Conservation (phyloP, 2,888 invertebrate species). For the Stenotaenia linearis region DNA sequence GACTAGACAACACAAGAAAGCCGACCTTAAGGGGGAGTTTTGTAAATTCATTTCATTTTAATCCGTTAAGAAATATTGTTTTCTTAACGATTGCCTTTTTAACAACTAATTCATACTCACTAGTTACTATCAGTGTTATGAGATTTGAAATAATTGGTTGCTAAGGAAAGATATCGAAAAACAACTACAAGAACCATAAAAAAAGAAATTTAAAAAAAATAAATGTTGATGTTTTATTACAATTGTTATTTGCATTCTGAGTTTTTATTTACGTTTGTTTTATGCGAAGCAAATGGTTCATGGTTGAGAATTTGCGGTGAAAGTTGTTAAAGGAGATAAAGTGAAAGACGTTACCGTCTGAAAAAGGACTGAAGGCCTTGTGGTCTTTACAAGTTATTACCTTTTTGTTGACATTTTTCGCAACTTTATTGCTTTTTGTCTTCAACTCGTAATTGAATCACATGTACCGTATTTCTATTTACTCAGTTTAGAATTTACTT, state of each 20-base stretch:
- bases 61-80: background rate
- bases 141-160: too few species aligned
- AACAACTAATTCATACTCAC: background rate
- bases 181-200: too few species aligned
- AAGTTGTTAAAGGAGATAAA: background rate
- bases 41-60: background rate
- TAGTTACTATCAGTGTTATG: too few species aligned
- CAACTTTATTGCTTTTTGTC: background rate
- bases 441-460: background rate
- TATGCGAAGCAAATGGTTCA: too few species aligned
- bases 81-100: background rate
- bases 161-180: too few species aligned
- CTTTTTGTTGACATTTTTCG: constrained; percentile 2
- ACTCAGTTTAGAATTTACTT: background rate
- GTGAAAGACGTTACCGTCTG: too few species aligned
- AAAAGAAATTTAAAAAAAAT: too few species aligned
- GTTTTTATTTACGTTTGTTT: too few species aligned
- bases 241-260: too few species aligned
- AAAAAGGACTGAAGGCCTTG: background rate
- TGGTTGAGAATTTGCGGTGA: too few species aligned
- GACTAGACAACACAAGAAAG: background rate
- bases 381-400: background rate
- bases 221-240: too few species aligned
- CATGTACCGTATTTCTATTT: background rate
- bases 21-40: background rate